These are phyloP conservation scores for Sorex araneus DNA, from an alignment of 2,113 vertebrate species.

Conservation along the genomic window DNA sequence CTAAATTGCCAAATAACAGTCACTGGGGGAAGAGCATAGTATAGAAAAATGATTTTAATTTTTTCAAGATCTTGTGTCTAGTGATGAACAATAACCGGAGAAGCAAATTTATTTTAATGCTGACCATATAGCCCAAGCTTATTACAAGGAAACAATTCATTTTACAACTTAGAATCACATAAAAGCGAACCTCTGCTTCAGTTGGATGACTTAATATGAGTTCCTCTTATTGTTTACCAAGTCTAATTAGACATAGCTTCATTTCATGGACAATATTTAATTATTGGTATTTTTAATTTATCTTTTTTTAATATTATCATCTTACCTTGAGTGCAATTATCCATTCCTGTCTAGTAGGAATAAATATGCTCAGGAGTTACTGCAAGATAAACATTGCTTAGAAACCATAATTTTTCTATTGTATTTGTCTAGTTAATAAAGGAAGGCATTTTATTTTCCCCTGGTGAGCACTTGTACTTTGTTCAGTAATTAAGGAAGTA, in stretches of 20 bases:
- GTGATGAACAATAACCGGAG: not conserved
- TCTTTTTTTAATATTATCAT: conserved; percentile 54
- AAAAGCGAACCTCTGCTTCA: conserved; percentile 28
- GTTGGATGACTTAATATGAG: conserved; percentile 50
- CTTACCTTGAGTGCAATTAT: conserved; percentile 66
- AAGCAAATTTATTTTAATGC: conserved; percentile 52
- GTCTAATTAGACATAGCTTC: conserved; percentile 70
- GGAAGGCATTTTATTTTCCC: conserved; percentile 84
- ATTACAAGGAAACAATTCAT: conserved; percentile 59
- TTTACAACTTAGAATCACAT: conserved; percentile 25
- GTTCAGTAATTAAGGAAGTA: conserved; percentile 87
- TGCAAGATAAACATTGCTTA: conserved; percentile 75
- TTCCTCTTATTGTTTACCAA: conserved; percentile 66
- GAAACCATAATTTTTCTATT: conserved; percentile 81
- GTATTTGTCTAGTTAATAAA: conserved; percentile 84
- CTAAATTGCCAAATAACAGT: conserved; percentile 43
- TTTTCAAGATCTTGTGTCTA: not conserved
- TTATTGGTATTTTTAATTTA: conserved; percentile 79
- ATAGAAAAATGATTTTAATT: not conserved
- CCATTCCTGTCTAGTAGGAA: conserved; percentile 78
- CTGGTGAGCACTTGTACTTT: conserved; percentile 86
- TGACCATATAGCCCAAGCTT: conserved; percentile 43
- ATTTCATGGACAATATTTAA: conserved; percentile 81
- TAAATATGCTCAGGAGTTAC: conserved; percentile 75
- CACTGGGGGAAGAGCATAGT: conserved; percentile 42